Conservation (phyloP, 2,797 vertebrate species). For the Adrianichthys oophorus region DNA sequence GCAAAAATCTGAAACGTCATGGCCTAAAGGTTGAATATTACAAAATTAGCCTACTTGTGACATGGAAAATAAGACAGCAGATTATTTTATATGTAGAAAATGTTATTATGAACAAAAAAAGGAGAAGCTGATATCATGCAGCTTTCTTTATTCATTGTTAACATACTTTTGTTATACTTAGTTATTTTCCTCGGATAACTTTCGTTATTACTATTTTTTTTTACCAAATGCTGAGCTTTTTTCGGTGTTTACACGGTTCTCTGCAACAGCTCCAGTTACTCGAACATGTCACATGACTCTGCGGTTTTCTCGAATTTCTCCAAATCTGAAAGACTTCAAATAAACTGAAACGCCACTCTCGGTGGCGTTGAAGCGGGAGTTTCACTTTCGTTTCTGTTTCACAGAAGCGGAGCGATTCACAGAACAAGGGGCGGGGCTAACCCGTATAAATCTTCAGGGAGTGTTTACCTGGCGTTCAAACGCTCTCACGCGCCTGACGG, state of each 20-base stretch:
- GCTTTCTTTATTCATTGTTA: too few relatives aligned
- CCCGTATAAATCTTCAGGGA: background rate
- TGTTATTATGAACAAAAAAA: constrained; percentile 2
- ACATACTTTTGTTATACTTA: too few relatives aligned
- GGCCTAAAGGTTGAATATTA: too few relatives aligned
- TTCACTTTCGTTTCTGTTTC: constrained; percentile 57
- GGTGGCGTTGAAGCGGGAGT: background rate
- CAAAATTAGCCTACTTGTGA: too few relatives aligned
- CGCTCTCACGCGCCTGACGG: background rate
- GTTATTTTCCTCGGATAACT: too few relatives aligned
- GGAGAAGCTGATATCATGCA: constrained; percentile 15
- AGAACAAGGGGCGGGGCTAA: too few relatives aligned
- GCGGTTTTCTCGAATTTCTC: constrained; percentile 14
- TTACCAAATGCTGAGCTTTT: too few relatives aligned
- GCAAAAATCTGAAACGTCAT: too few relatives aligned
- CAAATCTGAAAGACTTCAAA: constrained; percentile 6
- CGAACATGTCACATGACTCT: constrained; percentile 36
- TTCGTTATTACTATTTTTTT: too few relatives aligned
- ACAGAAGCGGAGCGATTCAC: constrained; percentile 14
- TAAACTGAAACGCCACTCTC: background rate
- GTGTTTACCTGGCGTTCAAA: background rate
- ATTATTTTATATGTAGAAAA: constrained; percentile 19
- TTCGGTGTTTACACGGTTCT: too few relatives aligned
- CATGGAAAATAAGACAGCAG: too few relatives aligned
- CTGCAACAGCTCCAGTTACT: background rate